Base-by-base conservation (phyloP, 30 jellyfish, hydroid and myxozoan species). In the Hydractinia echinata region DNA sequence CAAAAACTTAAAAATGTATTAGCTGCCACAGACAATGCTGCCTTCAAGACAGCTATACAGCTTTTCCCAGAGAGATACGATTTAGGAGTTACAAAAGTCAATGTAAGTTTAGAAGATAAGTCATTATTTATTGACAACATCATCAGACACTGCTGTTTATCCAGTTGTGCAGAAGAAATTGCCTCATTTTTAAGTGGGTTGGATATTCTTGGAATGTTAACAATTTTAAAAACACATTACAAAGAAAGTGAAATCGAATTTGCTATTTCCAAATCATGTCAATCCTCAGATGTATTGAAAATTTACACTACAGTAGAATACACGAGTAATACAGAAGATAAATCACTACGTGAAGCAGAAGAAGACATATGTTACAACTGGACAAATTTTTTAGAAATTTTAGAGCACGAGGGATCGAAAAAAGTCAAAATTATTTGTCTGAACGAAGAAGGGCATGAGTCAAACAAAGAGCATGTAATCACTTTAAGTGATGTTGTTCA, bases 11-110 rank as follows among this genome's bases (percentile, higher is more conserved):
- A 79, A n/a, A 79, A 79, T 16, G n/a, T 79, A 50, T 51, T 56
- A 4, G n/a, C 77, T 4, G 78, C 86, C n/a, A 61, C 60, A 60
- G 82, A 39, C 16, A 79, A 79, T n/a, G 86, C 64, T 30, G 44
- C 44, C 44, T 30, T 30, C 44, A 30, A 30, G 44, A 30, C 44
- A 30, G 44, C 44, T 30, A 72, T 72, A 8, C 19, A 72, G n/a
- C 4, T 44, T 10, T 72, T 72, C 18, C 39, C 4, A 10, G 82
- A 72, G 51, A 72, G 82, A 50, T 72, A 20, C 18, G 44, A 30
- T 2, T 30, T 30, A 30, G 82, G 82, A 10, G 53, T 72, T 13
- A 50, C 66, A 19, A n/a, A 58, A 58, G 18, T 11, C 19, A 58
- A 58, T 10, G 3, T n/a, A 21, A 50, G 18, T 66, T 13, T 10